Evolutionary conservation across 1,140 invertebrate genomes (phyloP).

Genomic region (Sitobion miscanthi): DNA sequence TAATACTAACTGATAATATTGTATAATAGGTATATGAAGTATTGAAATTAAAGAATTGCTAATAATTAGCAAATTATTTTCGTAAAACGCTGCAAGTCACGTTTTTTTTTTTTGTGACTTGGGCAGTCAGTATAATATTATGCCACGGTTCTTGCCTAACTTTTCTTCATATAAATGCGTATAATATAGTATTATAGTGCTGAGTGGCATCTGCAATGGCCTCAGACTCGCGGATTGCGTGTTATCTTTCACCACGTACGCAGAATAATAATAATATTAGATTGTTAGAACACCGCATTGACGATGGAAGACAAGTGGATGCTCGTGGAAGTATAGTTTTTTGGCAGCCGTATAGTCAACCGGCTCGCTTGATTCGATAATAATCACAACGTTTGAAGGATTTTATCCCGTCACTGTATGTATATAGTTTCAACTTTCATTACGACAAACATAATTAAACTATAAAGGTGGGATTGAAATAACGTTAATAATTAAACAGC

Average conservation of each 20-base stretch:
- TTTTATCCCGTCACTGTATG: background rate
- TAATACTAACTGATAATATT: background rate
- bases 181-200: background rate
- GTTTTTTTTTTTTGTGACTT: background rate
- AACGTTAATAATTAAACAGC: slow-evolving; percentile 38
- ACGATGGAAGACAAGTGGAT: background rate
- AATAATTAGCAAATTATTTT: background rate
- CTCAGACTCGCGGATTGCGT: background rate
- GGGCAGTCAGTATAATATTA: background rate
- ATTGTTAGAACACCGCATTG: background rate
- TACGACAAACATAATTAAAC: slow-evolving; percentile 36
- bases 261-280: background rate
- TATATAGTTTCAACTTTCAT: slow-evolving; percentile 4
- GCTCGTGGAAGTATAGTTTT: background rate
- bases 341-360: too few species aligned
- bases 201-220: background rate
- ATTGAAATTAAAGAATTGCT: background rate
- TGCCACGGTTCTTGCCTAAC: background rate
- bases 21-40: too few species aligned
- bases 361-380: background rate
- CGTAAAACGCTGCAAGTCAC: background rate
- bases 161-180: background rate
- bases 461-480: background rate
- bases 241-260: background rate
- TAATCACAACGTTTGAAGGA: background rate